phyloP scores from a whole-genome alignment of 2,113 vertebrate genomes.

The Channa maculata region DNA sequence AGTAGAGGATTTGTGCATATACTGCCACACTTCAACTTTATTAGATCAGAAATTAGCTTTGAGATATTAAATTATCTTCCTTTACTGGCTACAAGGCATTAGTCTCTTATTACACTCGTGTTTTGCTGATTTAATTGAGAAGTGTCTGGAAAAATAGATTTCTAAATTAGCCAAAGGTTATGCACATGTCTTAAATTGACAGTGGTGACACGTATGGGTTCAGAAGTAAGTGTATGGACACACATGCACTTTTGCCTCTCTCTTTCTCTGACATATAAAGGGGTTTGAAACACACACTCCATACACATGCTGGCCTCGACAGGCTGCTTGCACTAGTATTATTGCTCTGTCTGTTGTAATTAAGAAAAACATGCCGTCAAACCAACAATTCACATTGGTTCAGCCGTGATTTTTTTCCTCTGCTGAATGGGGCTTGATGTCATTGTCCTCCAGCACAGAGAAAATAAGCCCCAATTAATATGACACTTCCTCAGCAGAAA shows the following conservation, averaged over 20 bases:
- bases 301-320: slow-evolving; percentile 15
- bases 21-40: slow-evolving; percentile 51
- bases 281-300: slow-evolving; percentile 29
- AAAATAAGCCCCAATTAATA: slow-evolving; percentile 71
- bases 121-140: slow-evolving; percentile 26
- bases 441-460: slow-evolving; percentile 54
- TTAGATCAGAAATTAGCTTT: slow-evolving; percentile 46
- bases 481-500: slow-evolving; percentile 64
- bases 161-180: slow-evolving; percentile 23
- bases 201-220: slow-evolving; percentile 12
- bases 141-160: not conserved
- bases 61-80: slow-evolving; percentile 46
- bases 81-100: slow-evolving; percentile 25
- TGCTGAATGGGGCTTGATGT: slow-evolving; percentile 58
- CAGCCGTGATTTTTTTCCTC: slow-evolving; percentile 28
- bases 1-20: slow-evolving; percentile 55
- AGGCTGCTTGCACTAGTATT: slow-evolving; percentile 34
- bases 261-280: slow-evolving; percentile 12
- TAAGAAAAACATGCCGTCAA: slow-evolving; percentile 70
- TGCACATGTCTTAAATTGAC: not conserved
- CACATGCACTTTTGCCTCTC: not conserved
- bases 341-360: slow-evolving; percentile 76
- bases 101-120: slow-evolving; percentile 27
- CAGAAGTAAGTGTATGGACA: slow-evolving; percentile 19
- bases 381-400: slow-evolving; percentile 54